These are phyloP conservation scores for Syndactyla subalaris DNA, from an alignment of 2,797 vertebrate genomes.

Conservation along the genomic window DNA sequence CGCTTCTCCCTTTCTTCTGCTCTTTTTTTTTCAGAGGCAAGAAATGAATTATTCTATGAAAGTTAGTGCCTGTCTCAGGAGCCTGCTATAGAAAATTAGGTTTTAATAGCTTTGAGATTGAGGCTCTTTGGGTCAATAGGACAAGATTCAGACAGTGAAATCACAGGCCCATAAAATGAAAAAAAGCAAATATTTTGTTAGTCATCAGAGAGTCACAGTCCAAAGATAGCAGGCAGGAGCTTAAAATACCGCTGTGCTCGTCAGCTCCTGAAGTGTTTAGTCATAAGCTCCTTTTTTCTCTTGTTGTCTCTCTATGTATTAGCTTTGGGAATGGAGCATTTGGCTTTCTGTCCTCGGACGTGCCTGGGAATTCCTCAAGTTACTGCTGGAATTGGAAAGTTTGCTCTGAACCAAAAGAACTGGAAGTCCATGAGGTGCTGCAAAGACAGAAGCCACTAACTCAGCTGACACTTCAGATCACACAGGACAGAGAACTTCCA, in stretches of 20 bases:
- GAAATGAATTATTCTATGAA: conserved; percentile 73
- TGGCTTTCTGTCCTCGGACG: not conserved
- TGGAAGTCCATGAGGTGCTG: rapidly evolving
- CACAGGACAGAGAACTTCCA: not conserved
- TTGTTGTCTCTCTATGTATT: not conserved
- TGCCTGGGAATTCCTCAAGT: conserved; percentile 33
- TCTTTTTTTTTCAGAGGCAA: not conserved
- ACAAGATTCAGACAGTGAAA: conserved; percentile 67
- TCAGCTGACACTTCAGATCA: not conserved
- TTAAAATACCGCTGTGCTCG: conserved; percentile 27
- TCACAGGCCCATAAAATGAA: conserved; percentile 70
- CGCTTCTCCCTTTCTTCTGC: not conserved
- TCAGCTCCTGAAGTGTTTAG: conserved; percentile 17
- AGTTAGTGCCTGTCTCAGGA: conserved; percentile 74
- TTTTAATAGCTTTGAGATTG: conserved; percentile 81
- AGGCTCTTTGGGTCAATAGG: conserved; percentile 74
- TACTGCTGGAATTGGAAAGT: not conserved
- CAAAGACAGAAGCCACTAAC: not conserved
- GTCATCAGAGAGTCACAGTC: conserved; percentile 43
- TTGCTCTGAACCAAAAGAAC: not conserved
- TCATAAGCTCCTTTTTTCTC: conserved; percentile 29
- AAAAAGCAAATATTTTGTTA: conserved; percentile 69
- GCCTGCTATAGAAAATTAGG: conserved; percentile 73
- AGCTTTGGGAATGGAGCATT: not conserved
- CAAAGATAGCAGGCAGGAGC: conserved; percentile 12